A percentile compares a stretch with the other conserved stretches of the same genome.
These are phyloP conservation scores for Cotesia congregata DNA, from an alignment of 2,888 invertebrate species.

Conservation along the genomic window DNA sequence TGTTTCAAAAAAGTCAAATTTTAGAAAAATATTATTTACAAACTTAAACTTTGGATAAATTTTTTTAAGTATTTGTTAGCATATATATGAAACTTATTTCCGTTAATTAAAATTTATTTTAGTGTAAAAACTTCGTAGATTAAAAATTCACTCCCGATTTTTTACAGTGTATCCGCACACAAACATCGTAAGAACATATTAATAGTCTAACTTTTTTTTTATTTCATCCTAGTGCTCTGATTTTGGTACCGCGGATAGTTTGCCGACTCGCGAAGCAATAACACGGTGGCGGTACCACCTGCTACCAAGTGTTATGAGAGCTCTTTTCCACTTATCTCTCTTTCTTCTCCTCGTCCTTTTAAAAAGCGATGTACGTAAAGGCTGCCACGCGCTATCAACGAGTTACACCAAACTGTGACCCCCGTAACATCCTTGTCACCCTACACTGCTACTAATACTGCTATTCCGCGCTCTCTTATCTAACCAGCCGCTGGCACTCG, in stretches of 20 bases:
- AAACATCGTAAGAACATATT: not conserved
- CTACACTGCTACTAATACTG: conserved; percentile 36
- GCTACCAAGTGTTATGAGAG: conserved; percentile 66
- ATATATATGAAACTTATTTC: no score
- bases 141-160: no score
- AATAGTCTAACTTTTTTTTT: conserved; percentile 10
- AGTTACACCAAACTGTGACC: conserved; percentile 2
- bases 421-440: not conserved
- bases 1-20: no score
- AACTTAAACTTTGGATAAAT: no score
- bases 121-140: no score
- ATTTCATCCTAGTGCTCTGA: conserved; percentile 8
- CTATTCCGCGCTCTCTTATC: conserved; percentile 35
- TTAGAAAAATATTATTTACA: no score
- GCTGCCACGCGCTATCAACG: conserved; percentile 41
- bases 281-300: conserved; percentile 62
- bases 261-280: conserved; percentile 57
- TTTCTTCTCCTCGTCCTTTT: conserved; percentile 25
- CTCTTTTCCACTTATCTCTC: conserved; percentile 47
- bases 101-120: no score
- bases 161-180: not conserved
- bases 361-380: conserved; percentile 22
- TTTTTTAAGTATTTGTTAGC: no score
- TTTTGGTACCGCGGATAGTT: conserved; percentile 46
- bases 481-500: conserved; percentile 40